Percentiles rank a stretch among this genome's conserved stretches.
These are phyloP conservation scores for Phragmatobia fuliginosa DNA, from an alignment of 2,888 invertebrate species.

Conservation along the genomic window DNA sequence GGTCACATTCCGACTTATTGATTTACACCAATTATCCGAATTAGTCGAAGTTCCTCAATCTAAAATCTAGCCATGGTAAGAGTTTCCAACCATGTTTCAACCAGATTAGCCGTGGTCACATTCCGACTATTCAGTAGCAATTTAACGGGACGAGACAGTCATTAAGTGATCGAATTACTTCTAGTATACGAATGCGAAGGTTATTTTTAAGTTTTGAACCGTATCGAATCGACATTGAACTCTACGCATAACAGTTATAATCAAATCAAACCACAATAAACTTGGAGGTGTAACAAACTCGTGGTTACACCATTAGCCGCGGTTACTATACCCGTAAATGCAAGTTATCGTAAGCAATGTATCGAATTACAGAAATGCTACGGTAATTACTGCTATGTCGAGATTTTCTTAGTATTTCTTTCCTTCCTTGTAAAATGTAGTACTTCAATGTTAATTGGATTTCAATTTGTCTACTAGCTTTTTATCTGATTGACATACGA, in stretches of 20 bases:
- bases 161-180: neutral
- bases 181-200: neutral
- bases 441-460: neutral
- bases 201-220: neutral
- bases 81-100: too few relatives aligned
- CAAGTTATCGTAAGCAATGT: slow-evolving; percentile 13
- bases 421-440: slow-evolving; percentile 13
- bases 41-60: too few relatives aligned
- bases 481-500: slow-evolving; percentile 8
- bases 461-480: slow-evolving; percentile 5
- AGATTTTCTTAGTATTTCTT: slow-evolving; percentile 18
- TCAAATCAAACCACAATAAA: neutral
- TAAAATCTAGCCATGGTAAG: too few relatives aligned
- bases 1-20: neutral
- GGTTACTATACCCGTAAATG: slow-evolving; percentile 15
- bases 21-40: too few relatives aligned
- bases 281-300: neutral
- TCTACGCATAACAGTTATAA: neutral
- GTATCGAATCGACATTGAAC: neutral
- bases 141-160: neutral
- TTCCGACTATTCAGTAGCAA: neutral
- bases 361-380: slow-evolving; percentile 30
- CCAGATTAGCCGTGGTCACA: neutral
- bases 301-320: slow-evolving; percentile 3
- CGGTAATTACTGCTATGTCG: slow-evolving; percentile 11